Conservation (phyloP, 2,888 invertebrate species). For the Aspidiotus destructor region DNA sequence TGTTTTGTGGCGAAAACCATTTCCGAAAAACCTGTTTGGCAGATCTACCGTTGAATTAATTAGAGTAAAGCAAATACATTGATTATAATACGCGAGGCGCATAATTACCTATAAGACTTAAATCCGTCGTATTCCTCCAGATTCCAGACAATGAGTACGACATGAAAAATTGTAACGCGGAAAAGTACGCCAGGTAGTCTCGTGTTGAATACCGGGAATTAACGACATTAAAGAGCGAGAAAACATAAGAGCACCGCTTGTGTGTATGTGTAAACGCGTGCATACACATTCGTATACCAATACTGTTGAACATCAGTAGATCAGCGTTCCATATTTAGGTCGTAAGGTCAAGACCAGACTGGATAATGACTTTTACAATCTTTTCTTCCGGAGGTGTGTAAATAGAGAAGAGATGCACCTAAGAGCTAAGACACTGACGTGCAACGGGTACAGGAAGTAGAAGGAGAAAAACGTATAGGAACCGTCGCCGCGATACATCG, state of each 20-base stretch:
- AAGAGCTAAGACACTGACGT: constrained; percentile 8
- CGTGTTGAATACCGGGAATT: neutral
- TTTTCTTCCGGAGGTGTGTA: constrained; percentile 20
- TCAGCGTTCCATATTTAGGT: constrained; percentile 26
- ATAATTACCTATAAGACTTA: no score
- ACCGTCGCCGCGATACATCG: constrained; percentile 6
- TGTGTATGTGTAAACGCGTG: no score
- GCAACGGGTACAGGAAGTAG: constrained; percentile 22
- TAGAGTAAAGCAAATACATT: no score
- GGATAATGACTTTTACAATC: constrained; percentile 27
- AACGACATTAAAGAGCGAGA: neutral
- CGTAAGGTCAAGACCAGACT: constrained; percentile 33
- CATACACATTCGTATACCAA: neutral
- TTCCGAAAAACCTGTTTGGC: no score
- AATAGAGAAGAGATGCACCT: constrained; percentile 30
- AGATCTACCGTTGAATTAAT: no score
- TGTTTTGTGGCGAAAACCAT: no score
- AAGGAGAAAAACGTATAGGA: constrained; percentile 22
- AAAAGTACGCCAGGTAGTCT: no score
- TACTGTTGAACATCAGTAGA: constrained; percentile 22
- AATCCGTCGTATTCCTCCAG: no score
- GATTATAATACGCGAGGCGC: no score
- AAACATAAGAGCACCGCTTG: neutral
- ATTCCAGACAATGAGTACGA: no score
- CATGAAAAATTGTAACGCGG: no score